A percentile compares a stretch with the other conserved stretches of the same genome.
phyloP scores from a whole-genome alignment of 2,797 vertebrate species.

The Diceros bicornis region DNA sequence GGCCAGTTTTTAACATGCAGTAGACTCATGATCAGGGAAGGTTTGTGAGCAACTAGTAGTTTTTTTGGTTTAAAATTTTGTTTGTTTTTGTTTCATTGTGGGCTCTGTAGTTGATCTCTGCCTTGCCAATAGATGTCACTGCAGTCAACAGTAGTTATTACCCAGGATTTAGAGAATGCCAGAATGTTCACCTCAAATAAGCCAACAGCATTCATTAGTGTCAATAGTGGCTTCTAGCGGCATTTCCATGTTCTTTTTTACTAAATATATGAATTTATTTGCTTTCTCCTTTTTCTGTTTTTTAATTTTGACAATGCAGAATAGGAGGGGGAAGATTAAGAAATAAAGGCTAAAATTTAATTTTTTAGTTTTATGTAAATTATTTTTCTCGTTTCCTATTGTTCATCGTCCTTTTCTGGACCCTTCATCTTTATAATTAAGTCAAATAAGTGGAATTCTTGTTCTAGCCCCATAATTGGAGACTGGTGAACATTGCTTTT shows the following conservation, averaged over 20 bases:
- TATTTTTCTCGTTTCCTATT: constrained; percentile 78
- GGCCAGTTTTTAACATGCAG: neutral
- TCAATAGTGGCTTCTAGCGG: neutral
- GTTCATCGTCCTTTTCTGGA: constrained; percentile 78
- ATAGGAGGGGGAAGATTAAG: constrained; percentile 64
- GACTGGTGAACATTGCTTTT: neutral
- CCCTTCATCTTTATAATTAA: constrained; percentile 80
- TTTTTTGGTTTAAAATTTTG: neutral
- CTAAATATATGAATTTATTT: neutral
- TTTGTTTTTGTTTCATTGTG: neutral
- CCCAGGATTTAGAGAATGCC: constrained; percentile 64
- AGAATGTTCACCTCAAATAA: constrained; percentile 43
- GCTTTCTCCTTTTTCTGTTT: neutral
- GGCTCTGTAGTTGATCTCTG: constrained; percentile 71
- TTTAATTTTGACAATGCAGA: constrained; percentile 11
- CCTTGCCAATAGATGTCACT: constrained; percentile 91
- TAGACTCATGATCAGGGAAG: neutral
- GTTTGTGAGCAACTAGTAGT: constrained; percentile 34
- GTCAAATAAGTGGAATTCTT: constrained; percentile 62
- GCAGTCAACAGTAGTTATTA: constrained; percentile 86
- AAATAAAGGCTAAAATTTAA: constrained; percentile 55
- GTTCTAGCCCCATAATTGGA: constrained; percentile 13
- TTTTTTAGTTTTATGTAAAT: constrained; percentile 74
- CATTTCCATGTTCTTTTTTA: constrained; percentile 1
- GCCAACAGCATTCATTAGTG: neutral